Base-by-base conservation (phyloP, 2,888 invertebrate genomes). In the Helleia helle region DNA sequence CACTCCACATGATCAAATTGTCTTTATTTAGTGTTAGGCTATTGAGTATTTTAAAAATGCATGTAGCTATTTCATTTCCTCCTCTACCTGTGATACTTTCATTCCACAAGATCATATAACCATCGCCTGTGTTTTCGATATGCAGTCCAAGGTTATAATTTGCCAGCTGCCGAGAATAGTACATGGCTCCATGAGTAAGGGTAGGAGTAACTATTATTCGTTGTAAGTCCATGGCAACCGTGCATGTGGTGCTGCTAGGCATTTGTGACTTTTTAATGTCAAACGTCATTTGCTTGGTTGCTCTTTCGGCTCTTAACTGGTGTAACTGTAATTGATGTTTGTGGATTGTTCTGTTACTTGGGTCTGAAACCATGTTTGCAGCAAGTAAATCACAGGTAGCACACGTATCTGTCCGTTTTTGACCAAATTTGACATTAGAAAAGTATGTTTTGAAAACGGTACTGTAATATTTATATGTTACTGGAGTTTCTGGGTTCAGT, bases 351-450 rank as follows among this genome's bases (percentile, higher is more conserved):
- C 9, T 27, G 9, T 27, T 4, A 27, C 9, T 27, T 27, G 27
- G 9, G 9, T 27, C 4, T 27, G 27, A 27, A 27, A n/a, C n/a
- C n/a, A n/a, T n/a, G n/a, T n/a, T n/a, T n/a, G 27, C 27, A 27
- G 27, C 27, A 27, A 27, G 27, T 27, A 27, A 27, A 27, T 27
- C 27, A 27, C 27, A 27, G 27, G n/a, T 27, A 27, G 27, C 27
- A 27, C 27, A 27, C 9, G 27, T 9, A 27, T 27, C 27, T 27
- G 27, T 27, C 6, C 27, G 27, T 27, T 27, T 27, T 27, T 27
- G 27, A 1, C 9, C 27, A 27, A 27, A 27, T 27, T 27, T 27
- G 9, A 27, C 27, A 9, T 12, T n/a, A n/a, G n/a, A n/a, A n/a
- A n/a, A n/a, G n/a, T n/a, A n/a, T n/a, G n/a, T n/a, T n/a, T n/a